A percentile compares a stretch with the other conserved stretches of the same genome.
phyloP scores from a whole-genome alignment of 2,797 vertebrate species.

The Loriculus beryllinus region DNA sequence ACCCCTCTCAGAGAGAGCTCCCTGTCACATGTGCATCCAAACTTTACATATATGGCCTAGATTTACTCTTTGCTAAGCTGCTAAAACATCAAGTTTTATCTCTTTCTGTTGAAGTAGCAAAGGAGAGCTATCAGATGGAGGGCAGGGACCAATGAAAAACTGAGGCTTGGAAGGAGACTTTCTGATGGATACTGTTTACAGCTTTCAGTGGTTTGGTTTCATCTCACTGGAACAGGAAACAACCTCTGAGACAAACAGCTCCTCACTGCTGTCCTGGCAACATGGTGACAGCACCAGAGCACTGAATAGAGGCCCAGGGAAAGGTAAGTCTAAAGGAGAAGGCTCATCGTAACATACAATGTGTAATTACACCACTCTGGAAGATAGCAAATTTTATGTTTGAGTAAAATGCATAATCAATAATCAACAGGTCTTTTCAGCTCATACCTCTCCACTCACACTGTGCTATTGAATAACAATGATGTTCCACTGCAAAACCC shows the following conservation, averaged over 20 bases:
- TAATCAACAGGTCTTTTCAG: neutral
- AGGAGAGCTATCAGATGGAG: neutral
- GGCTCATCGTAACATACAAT: neutral
- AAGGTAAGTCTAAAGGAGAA: neutral
- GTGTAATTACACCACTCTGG: neutral
- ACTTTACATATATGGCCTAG: neutral
- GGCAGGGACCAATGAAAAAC: neutral
- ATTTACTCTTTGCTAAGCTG: neutral
- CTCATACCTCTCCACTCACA: neutral
- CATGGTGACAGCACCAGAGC: accelerated
- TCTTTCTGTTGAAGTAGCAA: neutral
- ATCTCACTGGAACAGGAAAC: neutral
- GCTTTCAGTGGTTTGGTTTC: neutral
- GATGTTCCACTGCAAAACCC: neutral
- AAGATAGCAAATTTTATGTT: neutral
- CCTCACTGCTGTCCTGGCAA: neutral
- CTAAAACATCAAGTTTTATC: neutral
- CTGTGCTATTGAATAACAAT: neutral
- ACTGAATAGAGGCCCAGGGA: neutral
- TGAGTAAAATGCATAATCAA: neutral
- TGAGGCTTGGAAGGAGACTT: neutral
- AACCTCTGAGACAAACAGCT: neutral
- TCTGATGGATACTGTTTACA: neutral
- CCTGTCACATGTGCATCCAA: neutral
- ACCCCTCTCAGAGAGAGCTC: neutral